Evolutionary conservation across 2,888 invertebrate species (phyloP).

Genomic region (Phalera bucephala): DNA sequence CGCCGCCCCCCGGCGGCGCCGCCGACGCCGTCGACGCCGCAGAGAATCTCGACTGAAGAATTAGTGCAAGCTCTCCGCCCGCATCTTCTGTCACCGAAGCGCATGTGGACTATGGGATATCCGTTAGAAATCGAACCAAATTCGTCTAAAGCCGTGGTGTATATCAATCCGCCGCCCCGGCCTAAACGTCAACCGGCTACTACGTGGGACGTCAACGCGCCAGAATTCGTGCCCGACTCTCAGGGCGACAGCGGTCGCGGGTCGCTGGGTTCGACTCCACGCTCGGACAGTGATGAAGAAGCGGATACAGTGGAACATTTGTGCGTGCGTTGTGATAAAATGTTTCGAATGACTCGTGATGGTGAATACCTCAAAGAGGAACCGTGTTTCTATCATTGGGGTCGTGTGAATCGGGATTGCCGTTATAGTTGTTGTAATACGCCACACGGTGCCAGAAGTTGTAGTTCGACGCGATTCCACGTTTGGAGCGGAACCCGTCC

Average conservation of each 20-base stretch:
- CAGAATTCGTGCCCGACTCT: constrained; percentile 85
- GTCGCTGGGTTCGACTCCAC: constrained; percentile 80
- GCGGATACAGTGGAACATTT: constrained; percentile 82
- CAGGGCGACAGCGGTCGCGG: constrained; percentile 81
- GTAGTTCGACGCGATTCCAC: constrained; percentile 85
- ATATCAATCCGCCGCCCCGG: constrained; percentile 81
- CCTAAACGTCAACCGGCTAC: constrained; percentile 60
- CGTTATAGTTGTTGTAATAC: constrained; percentile 86
- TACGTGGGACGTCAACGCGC: constrained; percentile 86
- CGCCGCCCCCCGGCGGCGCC: constrained; percentile 73
- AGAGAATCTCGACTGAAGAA: constrained; percentile 81
- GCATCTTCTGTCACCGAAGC: constrained; percentile 84
- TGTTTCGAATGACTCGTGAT: constrained; percentile 87
- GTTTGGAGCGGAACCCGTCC: constrained; percentile 89
- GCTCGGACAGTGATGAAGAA: constrained; percentile 82
- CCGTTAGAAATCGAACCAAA: constrained; percentile 85
- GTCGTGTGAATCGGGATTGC: constrained; percentile 85
- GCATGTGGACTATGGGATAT: constrained; percentile 87
- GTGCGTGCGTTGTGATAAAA: constrained; percentile 88
- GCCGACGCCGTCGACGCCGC: constrained; percentile 72
- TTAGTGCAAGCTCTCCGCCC: constrained; percentile 82
- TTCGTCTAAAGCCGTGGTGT: constrained; percentile 85
- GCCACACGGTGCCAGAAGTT: constrained; percentile 82
- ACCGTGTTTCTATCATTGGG: constrained; percentile 95
- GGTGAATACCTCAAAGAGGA: constrained; percentile 89